Evolutionary conservation across 2,888 invertebrate genomes (phyloP).

Genomic region (Spodoptera exigua): DNA sequence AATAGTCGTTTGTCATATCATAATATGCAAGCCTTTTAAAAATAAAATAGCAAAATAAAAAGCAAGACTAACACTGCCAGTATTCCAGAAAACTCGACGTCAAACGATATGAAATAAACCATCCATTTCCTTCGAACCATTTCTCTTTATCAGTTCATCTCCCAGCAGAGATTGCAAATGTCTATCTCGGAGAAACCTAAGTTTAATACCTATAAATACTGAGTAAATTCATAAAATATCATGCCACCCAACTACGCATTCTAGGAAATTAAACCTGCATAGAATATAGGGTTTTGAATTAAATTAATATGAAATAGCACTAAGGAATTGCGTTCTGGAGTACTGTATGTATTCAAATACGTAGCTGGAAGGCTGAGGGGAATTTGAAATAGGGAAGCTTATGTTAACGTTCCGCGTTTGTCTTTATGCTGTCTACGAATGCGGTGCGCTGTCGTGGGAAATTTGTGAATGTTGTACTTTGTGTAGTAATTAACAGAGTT

Average conservation of each 20-base stretch:
- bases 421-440: conserved; percentile 7
- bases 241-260: conserved; percentile 13
- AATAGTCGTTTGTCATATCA: too few species aligned
- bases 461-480: too few species aligned
- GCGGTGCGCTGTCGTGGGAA: too few species aligned
- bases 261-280: conserved; percentile 45
- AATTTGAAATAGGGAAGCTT: conserved; percentile 37
- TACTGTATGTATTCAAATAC: conserved; percentile 36
- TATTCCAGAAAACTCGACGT: neutral
- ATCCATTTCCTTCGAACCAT: conserved; percentile 18
- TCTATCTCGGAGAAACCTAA: conserved; percentile 23
- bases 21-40: too few species aligned
- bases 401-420: conserved; percentile 24
- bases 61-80: neutral
- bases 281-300: conserved; percentile 47
- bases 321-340: conserved; percentile 36
- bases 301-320: conserved; percentile 41
- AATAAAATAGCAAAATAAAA: neutral
- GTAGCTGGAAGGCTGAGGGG: conserved; percentile 30
- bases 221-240: conserved; percentile 35
- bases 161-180: conserved; percentile 27
- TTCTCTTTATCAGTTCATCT: conserved; percentile 35
- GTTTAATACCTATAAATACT: conserved; percentile 33
- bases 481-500: too few species aligned
- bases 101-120: conserved; percentile 18